Conservation (phyloP, 2,797 vertebrate genomes). For the Erpetoichthys calabaricus region DNA sequence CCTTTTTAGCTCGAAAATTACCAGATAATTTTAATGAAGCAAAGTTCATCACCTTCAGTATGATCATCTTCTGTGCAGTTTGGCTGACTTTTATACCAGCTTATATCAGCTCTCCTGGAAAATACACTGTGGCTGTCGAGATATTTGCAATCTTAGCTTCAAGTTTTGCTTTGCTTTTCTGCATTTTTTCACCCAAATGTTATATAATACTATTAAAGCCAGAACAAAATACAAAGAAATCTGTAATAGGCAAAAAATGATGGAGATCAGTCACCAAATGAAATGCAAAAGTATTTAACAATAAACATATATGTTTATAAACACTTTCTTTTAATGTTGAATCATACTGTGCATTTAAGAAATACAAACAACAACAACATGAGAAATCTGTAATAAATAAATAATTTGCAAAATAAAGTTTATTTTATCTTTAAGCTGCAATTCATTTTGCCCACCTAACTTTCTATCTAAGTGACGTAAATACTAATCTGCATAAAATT, state of each 20-base stretch:
- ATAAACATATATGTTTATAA: too few species aligned
- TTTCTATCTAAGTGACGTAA: too few species aligned
- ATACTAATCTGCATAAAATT: too few species aligned
- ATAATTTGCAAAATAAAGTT: too few species aligned
- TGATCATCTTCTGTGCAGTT: conserved; percentile 29
- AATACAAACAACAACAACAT: too few species aligned
- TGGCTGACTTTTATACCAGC: conserved; percentile 29
- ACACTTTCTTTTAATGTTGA: too few species aligned
- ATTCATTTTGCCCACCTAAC: too few species aligned
- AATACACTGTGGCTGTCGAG: conserved; percentile 17
- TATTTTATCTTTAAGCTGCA: too few species aligned
- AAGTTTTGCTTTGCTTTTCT: conserved; percentile 27
- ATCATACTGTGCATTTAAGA: too few species aligned
- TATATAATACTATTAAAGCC: conserved; percentile 28
- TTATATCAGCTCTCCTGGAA: conserved; percentile 26
- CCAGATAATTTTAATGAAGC: conserved; percentile 32
- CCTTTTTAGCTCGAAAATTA: conserved; percentile 24
- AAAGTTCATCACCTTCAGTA: conserved; percentile 33
- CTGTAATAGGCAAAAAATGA: conserved; percentile 29
- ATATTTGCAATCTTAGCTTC: conserved; percentile 28
- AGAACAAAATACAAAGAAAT: conserved; percentile 40
- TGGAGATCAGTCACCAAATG: conserved; percentile 15
- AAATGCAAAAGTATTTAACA: neutral
- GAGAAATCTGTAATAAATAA: too few species aligned
- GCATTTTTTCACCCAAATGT: conserved; percentile 31